Conservation (phyloP, 1,140 invertebrate species). For the Drosophila lini region DNA sequence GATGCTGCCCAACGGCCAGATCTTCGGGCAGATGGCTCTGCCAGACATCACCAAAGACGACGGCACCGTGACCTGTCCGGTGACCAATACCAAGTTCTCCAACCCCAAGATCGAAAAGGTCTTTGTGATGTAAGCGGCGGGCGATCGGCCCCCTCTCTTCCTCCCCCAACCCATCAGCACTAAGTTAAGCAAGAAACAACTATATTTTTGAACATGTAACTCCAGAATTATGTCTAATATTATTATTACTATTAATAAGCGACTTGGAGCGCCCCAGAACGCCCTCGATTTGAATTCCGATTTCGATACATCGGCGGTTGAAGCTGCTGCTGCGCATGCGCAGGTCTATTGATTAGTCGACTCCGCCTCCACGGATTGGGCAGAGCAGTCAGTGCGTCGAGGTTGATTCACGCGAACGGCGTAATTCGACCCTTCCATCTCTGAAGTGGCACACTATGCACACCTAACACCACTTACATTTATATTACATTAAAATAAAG, state of each 20-base stretch:
- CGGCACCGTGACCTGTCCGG: slow-evolving; percentile 95
- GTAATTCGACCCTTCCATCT: slow-evolving; percentile 58
- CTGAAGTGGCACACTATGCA: slow-evolving; percentile 54
- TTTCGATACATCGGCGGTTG: slow-evolving; percentile 31
- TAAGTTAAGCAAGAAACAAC: slow-evolving; percentile 65
- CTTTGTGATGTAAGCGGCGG: slow-evolving; percentile 92
- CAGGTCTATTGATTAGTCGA: slow-evolving; percentile 68
- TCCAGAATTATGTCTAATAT: slow-evolving; percentile 46
- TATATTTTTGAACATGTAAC: slow-evolving; percentile 67
- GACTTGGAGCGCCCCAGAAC: slow-evolving; percentile 9
- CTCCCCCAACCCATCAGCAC: slow-evolving; percentile 35
- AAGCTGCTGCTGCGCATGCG: slow-evolving; percentile 63
- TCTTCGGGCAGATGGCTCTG: slow-evolving; percentile 97
- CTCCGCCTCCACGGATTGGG: slow-evolving; percentile 28
- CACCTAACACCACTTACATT: slow-evolving; percentile 49
- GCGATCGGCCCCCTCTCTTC: slow-evolving; percentile 2
- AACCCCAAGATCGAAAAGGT: slow-evolving; percentile 97
- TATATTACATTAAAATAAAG: slow-evolving; percentile 56
- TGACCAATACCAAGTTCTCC: slow-evolving; percentile 95
- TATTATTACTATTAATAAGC: slow-evolving; percentile 25
- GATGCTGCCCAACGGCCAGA: slow-evolving; percentile 99
- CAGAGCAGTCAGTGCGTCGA: slow-evolving; percentile 61
- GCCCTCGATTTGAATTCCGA: slow-evolving; percentile 64
- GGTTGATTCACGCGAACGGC: slow-evolving; percentile 68
- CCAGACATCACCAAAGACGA: slow-evolving; percentile 95